Base-by-base conservation (phyloP, 1,140 invertebrate species). In the Stegodyphus mimosarum region DNA sequence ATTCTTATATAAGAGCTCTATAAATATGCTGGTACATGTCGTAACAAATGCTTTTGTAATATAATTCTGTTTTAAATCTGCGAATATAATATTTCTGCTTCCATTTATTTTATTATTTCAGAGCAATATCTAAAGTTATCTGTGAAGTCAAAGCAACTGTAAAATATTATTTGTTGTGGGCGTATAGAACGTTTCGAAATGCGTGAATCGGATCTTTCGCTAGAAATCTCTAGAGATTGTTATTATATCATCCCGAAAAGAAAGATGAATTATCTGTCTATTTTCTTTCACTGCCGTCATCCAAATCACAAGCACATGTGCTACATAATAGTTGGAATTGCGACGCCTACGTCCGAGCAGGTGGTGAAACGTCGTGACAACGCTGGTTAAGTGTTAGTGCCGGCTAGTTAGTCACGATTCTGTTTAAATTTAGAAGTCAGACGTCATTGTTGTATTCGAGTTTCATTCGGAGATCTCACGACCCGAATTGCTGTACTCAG, bases 241-340 rank as follows among this genome's bases (percentile, higher is more conserved):
- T 73, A 83, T 83, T 83, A 83, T 74, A 33, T 73, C 55, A 83
- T 49, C 80, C 73, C 80, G 52, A 52, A 71, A 67, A 63, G 50
- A 69, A 74, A 83, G 60, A 83, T 74, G 55, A 83, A 83, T 83
- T 55, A 72, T 63, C 52, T 53, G 51, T 52, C 67, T 48, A 71
- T 52, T 75, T 67, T 69, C 67, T n/a, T 60, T 66, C 50, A 66
- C 49, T 48, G 50, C 49, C 33, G 15, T 33, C 33, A 9, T 18
- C 67, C 18, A 50, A 71, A 11, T 11, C 69, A 50, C 33, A 50
- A 71, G 66, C 18, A 18, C 5, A 48, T 71, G 48, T n/a, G 13
- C 75, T 7, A 50, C 66, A 60, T 60, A 15, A 10, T 51, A 48
- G 63, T 33, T 13, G 33, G 55, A 66, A 76, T 66, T 66, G 18